These are phyloP conservation scores for Melanogrammus aeglefinus DNA, from an alignment of 2,797 vertebrate genomes.

Conservation along the genomic window DNA sequence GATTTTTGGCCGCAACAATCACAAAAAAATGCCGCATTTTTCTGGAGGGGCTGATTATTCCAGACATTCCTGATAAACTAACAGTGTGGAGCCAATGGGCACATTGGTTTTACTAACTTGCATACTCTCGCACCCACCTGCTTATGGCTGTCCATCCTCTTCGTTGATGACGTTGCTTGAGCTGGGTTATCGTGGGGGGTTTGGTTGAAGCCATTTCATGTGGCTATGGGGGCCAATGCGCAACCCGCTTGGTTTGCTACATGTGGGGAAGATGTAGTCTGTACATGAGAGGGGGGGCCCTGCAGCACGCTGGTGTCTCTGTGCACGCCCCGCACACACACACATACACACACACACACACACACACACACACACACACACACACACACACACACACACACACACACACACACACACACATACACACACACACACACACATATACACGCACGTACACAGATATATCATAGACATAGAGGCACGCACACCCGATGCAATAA, in stretches of 20 bases:
- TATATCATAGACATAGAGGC: not conserved
- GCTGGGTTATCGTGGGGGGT: too few species aligned
- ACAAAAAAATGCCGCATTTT: too few species aligned
- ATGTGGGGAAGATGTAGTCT: too few species aligned
- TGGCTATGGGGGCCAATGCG: too few species aligned
- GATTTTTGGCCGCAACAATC: too few species aligned
- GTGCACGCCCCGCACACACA: conserved; percentile 1
- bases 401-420: not conserved
- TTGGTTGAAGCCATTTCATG: too few species aligned
- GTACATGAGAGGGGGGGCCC: not conserved
- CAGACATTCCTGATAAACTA: conserved; percentile 12
- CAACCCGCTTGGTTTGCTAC: too few species aligned
- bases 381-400: not conserved
- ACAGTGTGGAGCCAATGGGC: conserved; percentile 22
- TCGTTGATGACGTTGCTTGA: too few species aligned
- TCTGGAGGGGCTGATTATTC: too few species aligned
- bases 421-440: not conserved
- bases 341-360: not conserved
- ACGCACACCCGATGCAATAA: not conserved
- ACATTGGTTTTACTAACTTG: not conserved
- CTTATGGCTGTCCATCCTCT: too few species aligned
- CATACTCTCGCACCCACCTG: not conserved
- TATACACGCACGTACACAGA: not conserved
- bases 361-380: not conserved
- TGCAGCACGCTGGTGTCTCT: not conserved